A percentile compares a stretch with the other conserved stretches of the same genome.
phyloP scores from a whole-genome alignment of 1,140 invertebrate species.

The Nilaparvata lugens region DNA sequence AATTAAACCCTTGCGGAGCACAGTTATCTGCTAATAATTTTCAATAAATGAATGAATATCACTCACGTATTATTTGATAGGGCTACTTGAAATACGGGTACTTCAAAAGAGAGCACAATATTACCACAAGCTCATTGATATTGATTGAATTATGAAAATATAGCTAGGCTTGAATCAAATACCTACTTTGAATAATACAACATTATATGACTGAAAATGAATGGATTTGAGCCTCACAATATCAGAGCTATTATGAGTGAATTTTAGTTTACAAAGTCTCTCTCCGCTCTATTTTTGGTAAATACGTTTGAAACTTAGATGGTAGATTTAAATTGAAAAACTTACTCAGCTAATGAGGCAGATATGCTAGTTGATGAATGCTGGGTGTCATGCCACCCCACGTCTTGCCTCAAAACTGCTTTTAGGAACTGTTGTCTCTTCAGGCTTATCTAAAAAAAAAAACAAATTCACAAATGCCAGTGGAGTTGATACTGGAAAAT shows the following conservation, averaged over 20 bases:
- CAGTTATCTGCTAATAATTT: too few species aligned
- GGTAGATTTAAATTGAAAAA: neutral
- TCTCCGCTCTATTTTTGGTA: neutral
- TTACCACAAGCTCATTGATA: too few species aligned
- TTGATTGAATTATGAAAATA: too few species aligned
- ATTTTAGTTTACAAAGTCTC: neutral
- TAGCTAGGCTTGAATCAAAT: too few species aligned
- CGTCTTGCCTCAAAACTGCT: conserved; percentile 76
- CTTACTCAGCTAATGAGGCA: conserved; percentile 76
- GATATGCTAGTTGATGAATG: conserved; percentile 75
- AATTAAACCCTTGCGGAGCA: too few species aligned
- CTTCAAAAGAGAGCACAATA: too few species aligned
- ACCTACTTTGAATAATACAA: too few species aligned
- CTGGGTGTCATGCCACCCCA: conserved; percentile 84
- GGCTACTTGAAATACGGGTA: too few species aligned
- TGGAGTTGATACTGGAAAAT: too few species aligned
- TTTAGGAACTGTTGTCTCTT: conserved; percentile 63
- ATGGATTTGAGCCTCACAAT: neutral
- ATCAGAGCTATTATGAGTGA: too few species aligned
- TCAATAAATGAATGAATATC: neutral
- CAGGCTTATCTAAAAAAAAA: conserved; percentile 57
- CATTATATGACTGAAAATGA: neutral
- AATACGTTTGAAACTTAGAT: neutral
- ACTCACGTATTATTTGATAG: neutral
- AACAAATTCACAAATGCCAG: too few species aligned